Evolutionary conservation across 2,113 vertebrate genomes (phyloP).

Genomic region (Erinaceus europaeus): DNA sequence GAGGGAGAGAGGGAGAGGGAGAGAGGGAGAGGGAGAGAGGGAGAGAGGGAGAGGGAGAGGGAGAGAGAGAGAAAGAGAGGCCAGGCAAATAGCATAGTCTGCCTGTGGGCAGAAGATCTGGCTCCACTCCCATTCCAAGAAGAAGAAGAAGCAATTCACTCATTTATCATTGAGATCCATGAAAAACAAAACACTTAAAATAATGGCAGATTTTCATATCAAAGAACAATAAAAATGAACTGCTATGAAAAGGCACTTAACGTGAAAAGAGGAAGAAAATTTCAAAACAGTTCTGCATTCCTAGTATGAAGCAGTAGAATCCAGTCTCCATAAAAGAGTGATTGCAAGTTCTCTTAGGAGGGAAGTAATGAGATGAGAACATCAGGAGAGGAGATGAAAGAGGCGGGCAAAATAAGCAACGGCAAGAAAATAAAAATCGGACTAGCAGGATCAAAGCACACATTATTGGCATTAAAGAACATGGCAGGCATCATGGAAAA

Average conservation of each 20-base stretch:
- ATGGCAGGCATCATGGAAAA: background rate
- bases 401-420: background rate
- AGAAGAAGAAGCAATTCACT: background rate
- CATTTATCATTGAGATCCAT: background rate
- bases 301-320: background rate
- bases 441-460: background rate
- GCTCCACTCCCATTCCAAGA: background rate
- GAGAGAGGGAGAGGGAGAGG: too few relatives aligned
- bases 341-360: background rate
- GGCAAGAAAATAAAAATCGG: background rate
- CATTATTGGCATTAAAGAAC: background rate
- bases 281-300: background rate
- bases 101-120: background rate
- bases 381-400: background rate
- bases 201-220: background rate
- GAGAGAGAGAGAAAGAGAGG: too few relatives aligned
- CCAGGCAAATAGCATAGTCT: background rate
- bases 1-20: too few relatives aligned
- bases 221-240: slow-evolving; percentile 10
- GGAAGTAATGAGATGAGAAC: slow-evolving; percentile 16
- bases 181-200: slow-evolving; percentile 19
- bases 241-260: slow-evolving; percentile 22
- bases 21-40: too few relatives aligned
- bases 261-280: slow-evolving; percentile 32
- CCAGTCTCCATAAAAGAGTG: background rate